phyloP scores from a whole-genome alignment of 2,888 invertebrate species.

The Gandaritis pyraliata region DNA sequence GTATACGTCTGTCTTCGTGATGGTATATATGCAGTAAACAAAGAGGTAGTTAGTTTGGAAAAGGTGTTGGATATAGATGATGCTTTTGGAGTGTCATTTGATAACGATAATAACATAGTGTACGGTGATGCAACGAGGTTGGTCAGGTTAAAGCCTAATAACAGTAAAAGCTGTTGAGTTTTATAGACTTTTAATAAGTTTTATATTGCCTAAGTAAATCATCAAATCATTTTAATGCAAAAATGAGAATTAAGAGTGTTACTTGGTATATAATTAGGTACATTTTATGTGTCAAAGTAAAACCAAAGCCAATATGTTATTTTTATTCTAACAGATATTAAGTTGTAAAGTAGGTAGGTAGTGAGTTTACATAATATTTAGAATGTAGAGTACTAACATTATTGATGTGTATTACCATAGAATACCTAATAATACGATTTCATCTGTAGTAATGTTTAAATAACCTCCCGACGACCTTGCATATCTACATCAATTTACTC shows the following conservation, averaged over 20 bases:
- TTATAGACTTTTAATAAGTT: constrained; percentile 14
- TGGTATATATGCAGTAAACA: constrained; percentile 62
- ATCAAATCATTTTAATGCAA: too few species aligned
- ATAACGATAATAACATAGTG: constrained; percentile 65
- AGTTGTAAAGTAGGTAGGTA: too few species aligned
- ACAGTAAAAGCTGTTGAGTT: constrained; percentile 48
- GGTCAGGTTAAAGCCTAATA: constrained; percentile 51
- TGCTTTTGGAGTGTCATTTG: constrained; percentile 69
- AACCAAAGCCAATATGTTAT: too few species aligned
- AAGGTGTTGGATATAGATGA: constrained; percentile 58
- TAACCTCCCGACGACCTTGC: constrained; percentile 53
- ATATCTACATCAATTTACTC: constrained; percentile 61
- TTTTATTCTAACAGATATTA: too few species aligned
- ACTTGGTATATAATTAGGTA: too few species aligned
- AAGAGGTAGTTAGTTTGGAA: constrained; percentile 47
- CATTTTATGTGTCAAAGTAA: too few species aligned
- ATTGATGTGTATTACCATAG: too few species aligned
- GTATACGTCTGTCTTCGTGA: constrained; percentile 59
- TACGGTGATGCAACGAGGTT: constrained; percentile 60
- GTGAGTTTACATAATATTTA: constrained; percentile 15
- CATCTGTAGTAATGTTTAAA: constrained; percentile 13
- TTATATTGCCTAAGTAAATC: too few species aligned
- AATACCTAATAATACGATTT: too few species aligned
- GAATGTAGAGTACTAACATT: too few species aligned
- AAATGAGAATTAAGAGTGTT: too few species aligned